These are phyloP conservation scores for Scolopax rusticola DNA, from an alignment of 2,797 vertebrate genomes.

Conservation along the genomic window DNA sequence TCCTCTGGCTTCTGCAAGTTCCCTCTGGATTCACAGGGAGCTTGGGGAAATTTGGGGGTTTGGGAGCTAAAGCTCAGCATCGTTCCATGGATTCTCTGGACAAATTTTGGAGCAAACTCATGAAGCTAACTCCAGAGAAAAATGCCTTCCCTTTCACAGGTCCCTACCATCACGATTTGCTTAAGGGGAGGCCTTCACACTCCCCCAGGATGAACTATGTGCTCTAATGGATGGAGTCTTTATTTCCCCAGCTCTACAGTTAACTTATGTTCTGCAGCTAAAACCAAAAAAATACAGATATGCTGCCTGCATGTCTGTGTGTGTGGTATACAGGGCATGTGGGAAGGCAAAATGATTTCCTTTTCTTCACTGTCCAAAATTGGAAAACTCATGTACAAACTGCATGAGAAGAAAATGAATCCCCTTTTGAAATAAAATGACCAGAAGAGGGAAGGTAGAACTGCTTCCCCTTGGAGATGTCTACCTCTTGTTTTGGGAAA, in stretches of 20 bases:
- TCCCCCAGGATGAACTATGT: not conserved
- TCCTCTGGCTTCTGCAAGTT: not conserved
- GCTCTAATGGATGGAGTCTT: not conserved
- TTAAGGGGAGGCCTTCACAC: not conserved
- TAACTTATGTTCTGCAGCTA: not conserved
- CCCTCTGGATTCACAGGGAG: not conserved
- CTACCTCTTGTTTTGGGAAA: not conserved
- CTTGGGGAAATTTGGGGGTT: not conserved
- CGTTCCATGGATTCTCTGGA: not conserved
- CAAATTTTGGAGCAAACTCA: not conserved
- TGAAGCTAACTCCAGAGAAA: not conserved
- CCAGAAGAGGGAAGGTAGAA: not conserved
- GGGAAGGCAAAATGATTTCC: not conserved
- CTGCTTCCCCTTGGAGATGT: not conserved
- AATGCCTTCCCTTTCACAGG: not conserved
- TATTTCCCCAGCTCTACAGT: not conserved
- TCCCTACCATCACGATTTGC: not conserved
- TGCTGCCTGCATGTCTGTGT: accelerated
- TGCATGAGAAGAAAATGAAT: not conserved
- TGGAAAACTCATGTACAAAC: not conserved
- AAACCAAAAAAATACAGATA: not conserved
- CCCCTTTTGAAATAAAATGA: not conserved
- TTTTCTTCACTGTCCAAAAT: not conserved
- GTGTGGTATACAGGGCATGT: not conserved
- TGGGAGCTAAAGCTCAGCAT: not conserved